Evolutionary conservation across 2,113 vertebrate species (phyloP), one percentile per base, ranked within the genome.

Genomic region (Coptodon rendalli): DNA sequence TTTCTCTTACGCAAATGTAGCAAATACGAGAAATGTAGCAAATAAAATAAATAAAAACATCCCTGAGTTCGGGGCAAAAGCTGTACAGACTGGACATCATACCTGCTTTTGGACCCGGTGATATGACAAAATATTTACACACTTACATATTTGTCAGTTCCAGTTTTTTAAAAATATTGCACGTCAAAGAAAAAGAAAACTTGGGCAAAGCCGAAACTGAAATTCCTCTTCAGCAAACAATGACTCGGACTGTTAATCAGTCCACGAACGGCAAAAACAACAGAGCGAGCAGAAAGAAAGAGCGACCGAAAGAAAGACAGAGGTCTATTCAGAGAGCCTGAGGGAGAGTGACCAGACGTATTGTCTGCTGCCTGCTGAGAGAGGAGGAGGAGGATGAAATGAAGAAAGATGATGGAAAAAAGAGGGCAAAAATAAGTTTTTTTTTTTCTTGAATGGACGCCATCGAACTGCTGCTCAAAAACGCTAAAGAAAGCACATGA

Each of bases 291-390:
- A 76, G 73, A 84, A 6, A 40, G 54, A 34, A 43, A 68, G 12
- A 36, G 9, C 11, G 8, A 12, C 7, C 19, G 5, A 63, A 27
- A 61, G 27, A 63, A 29, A 83, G 29, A 68, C 24, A 54, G 63
- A 52, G 82, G 59, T 71, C 52, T 79, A 84, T 73, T 81, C 43
- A 16, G n/a, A 31, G 40, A 82, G 91, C 89, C 89, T 2, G 87
- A 79, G 91, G 90, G 66, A 10, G 73, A 63, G 45, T 80, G 91
- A 91, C 83, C 92, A 92, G 90, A 93, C 89, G 83, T 86, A 89
- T 88, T 91, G 90, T 93, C 89, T 89, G 83, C 80, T 7, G 85
- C 89, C 86, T 86, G 87, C 89, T 87, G 89, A 56, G 91, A 85
- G 71, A 68, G 38, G 79, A 85, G 40, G 59, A 73, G 50, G 61